Evolutionary conservation across 2,888 invertebrate species (phyloP), one percentile per base, ranked within the genome.

Genomic region (Volucella inflata): DNA sequence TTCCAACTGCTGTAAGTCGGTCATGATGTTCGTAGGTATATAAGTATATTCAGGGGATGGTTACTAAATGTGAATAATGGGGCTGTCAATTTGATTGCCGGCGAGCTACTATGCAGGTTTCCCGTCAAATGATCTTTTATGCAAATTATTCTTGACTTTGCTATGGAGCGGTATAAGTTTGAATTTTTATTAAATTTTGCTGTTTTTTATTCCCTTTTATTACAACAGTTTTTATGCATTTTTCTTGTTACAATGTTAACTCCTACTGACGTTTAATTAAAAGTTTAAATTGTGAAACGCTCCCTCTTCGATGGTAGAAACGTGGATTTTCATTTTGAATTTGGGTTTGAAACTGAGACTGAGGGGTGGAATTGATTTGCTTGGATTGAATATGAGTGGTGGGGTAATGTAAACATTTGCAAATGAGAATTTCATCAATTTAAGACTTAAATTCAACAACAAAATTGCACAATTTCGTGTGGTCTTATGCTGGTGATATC

Each of bases 181-280:
- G 42, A 44, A 57, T 71, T 48, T 42, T 40, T 9, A 11, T 30
- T 30, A 30, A 30, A 8, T 46, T n/a, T 6, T 46, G 46, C 11
- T 10, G 6, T 46, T 3, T n/a, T 12, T 44, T n/a, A 11, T 21
- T 21, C 6, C 30, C 1, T 6, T 30, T 30, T 30, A 30, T 30
- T 30, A 6, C 8, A 21, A 21, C 21, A 16, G 38, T 59, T 57
- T 55, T 14, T 2, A 42, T 16, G 38, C 30, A 46, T 21, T 53
- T 17, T 8, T 11, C n/a, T 2, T 16, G 21, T 6, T 12, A 14
- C 36, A 38, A n/a, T 6, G 21, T 57, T 53, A 55, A 62, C 74
- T 75, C 48, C 53, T 55, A 14, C 30, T 78, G 79, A 59, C 79
- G 64, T 84, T 84, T 65, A 70, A 79, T 79, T 84, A 75, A 75